These are phyloP conservation scores for Falco punctatus DNA, from an alignment of 2,113 vertebrate genomes.

Conservation along the genomic window DNA sequence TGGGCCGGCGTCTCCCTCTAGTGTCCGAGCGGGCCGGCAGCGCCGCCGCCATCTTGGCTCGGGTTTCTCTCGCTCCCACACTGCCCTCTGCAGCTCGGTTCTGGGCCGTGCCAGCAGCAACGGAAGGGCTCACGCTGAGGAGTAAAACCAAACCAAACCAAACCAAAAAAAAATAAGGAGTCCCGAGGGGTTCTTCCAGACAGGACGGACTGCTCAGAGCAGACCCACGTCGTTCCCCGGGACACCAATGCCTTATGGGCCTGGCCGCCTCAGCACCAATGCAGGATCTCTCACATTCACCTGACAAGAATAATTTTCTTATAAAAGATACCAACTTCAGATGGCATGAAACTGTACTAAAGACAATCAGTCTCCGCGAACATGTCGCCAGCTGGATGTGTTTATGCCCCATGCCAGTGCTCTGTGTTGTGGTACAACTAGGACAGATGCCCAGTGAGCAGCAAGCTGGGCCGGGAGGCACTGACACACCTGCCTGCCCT, in stretches of 20 bases:
- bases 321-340: not conserved
- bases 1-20: not conserved
- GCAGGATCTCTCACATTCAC: rapidly evolving
- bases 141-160: rapidly evolving
- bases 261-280: rapidly evolving
- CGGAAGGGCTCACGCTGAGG: no score
- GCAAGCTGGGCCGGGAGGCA: not conserved
- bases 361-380: not conserved
- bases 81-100: slow-evolving; percentile 35
- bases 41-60: not conserved
- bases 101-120: not conserved
- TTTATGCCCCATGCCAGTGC: rapidly evolving
- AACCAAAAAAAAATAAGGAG: no score
- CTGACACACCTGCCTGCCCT: rapidly evolving
- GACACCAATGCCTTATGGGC: rapidly evolving
- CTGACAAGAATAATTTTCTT: not conserved
- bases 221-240: rapidly evolving
- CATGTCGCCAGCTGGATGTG: rapidly evolving
- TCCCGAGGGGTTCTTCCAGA: not conserved
- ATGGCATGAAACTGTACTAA: rapidly evolving
- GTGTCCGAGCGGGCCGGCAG: rapidly evolving
- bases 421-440: not conserved
- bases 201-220: not conserved
- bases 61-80: not conserved
- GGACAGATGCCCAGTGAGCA: not conserved